phyloP scores from a whole-genome alignment of 2,797 vertebrate genomes.

The Xiphophorus birchmanni region DNA sequence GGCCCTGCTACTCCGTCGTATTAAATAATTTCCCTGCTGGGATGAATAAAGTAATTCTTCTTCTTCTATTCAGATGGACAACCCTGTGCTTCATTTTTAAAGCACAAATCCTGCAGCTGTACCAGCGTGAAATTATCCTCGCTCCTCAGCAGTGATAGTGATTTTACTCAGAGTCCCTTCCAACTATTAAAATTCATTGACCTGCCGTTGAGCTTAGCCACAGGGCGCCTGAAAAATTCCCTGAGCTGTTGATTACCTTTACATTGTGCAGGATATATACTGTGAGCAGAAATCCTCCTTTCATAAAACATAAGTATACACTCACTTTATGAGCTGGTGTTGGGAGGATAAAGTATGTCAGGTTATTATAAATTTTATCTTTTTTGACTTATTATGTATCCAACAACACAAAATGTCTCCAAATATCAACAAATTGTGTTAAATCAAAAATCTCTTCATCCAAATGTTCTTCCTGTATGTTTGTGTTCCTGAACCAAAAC shows the following conservation, averaged over 20 bases:
- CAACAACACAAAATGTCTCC: not conserved
- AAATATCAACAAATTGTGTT: not conserved
- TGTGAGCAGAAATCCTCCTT: not conserved
- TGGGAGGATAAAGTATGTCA: not conserved
- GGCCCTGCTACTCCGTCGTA: too few relatives aligned
- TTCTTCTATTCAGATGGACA: not conserved
- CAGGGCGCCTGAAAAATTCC: slow-evolving; percentile 2
- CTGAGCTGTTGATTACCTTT: slow-evolving; percentile 28
- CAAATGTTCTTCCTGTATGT: not conserved
- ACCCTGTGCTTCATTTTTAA: slow-evolving; percentile 15
- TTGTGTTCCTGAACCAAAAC: not conserved
- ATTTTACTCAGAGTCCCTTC: slow-evolving; percentile 15
- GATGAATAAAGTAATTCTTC: too few relatives aligned
- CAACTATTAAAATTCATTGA: slow-evolving; percentile 15
- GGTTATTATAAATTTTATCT: not conserved
- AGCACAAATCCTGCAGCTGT: slow-evolving; percentile 7
- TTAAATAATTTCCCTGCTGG: too few relatives aligned
- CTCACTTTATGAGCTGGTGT: not conserved
- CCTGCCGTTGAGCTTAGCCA: slow-evolving; percentile 12
- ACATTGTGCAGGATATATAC: not conserved
- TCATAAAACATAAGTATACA: slow-evolving; percentile 9
- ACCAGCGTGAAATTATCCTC: slow-evolving; percentile 1
- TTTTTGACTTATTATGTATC: not conserved
- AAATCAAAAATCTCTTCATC: not conserved
- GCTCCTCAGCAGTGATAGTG: not conserved